Evolutionary conservation across 2,888 invertebrate species (phyloP).

Genomic region (Drosophila yooni): DNA sequence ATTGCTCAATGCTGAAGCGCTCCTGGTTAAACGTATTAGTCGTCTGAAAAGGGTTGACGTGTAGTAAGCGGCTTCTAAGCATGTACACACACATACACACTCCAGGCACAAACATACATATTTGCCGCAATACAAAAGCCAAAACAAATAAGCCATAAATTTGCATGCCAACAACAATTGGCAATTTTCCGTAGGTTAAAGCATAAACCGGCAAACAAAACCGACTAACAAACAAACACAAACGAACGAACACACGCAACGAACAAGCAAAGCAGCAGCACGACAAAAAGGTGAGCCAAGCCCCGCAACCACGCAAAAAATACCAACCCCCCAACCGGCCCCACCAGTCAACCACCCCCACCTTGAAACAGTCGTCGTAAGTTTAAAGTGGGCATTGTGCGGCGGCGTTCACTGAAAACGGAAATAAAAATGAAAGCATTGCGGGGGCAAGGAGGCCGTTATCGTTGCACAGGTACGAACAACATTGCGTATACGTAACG

Average conservation of each 20-base stretch:
- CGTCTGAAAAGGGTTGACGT: conserved; percentile 70
- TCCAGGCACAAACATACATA: conserved; percentile 22
- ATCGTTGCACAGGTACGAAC: conserved; percentile 41
- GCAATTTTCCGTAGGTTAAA: conserved; percentile 75
- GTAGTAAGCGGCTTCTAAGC: conserved; percentile 48
- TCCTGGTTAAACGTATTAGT: conserved; percentile 56
- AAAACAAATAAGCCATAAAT: conserved; percentile 78
- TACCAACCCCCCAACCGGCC: not conserved
- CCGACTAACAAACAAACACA: conserved; percentile 62
- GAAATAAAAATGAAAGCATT: conserved; percentile 70
- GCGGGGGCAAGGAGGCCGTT: conserved; percentile 55
- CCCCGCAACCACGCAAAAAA: conserved; percentile 3
- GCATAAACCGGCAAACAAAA: conserved; percentile 55
- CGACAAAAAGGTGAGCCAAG: conserved; percentile 38
- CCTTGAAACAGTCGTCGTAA: conserved; percentile 41
- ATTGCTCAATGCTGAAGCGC: conserved; percentile 17
- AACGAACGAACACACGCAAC: conserved; percentile 49
- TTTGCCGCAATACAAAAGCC: conserved; percentile 55
- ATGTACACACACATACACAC: conserved; percentile 16
- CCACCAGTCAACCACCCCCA: not conserved
- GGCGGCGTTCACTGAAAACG: conserved; percentile 59
- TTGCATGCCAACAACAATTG: conserved; percentile 80
- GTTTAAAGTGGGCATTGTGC: conserved; percentile 70
- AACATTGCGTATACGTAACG: conserved; percentile 58
- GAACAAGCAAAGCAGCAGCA: conserved; percentile 38